These are phyloP conservation scores for Clarias fuscus DNA, from an alignment of 2,797 vertebrate species.

Conservation along the genomic window DNA sequence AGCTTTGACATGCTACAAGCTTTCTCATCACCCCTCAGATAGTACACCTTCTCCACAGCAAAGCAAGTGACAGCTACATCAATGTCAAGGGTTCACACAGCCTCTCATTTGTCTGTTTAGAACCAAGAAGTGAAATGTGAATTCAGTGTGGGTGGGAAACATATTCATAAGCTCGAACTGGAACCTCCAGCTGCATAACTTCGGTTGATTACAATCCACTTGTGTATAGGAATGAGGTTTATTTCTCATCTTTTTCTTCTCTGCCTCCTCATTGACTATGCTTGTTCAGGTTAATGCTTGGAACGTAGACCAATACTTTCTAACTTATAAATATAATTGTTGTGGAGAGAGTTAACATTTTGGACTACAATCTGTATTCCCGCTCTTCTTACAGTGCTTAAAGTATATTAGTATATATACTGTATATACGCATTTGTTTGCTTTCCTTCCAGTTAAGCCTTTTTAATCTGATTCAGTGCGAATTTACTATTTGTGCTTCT, in stretches of 20 bases:
- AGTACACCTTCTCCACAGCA: background rate
- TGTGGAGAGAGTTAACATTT: background rate
- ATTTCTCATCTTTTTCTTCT: conserved; percentile 3
- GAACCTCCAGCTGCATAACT: conserved; percentile 25
- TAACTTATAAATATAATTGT: background rate
- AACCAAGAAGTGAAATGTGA: conserved; percentile 17
- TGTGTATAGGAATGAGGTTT: background rate
- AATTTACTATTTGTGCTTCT: conserved; percentile 4
- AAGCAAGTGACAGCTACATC: conserved; percentile 3
- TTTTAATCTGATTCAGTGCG: background rate
- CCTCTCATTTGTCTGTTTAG: conserved; percentile 5
- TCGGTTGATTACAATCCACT: conserved; percentile 19
- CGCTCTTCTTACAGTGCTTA: background rate
- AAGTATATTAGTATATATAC: background rate
- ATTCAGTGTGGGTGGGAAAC: conserved; percentile 14
- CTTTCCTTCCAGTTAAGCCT: background rate
- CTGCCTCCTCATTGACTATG: background rate
- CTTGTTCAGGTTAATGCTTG: background rate
- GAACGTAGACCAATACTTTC: background rate
- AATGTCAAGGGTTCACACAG: background rate
- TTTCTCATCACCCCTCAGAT: background rate
- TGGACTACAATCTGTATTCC: background rate
- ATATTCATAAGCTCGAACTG: background rate
- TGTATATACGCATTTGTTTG: too few relatives aligned
- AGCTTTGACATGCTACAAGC: background rate